Percentiles rank a stretch among this genome's conserved stretches.
Conservation (phyloP, 35 echinoderm and acorn worm genomes). For the Lytechinus variegatus region DNA sequence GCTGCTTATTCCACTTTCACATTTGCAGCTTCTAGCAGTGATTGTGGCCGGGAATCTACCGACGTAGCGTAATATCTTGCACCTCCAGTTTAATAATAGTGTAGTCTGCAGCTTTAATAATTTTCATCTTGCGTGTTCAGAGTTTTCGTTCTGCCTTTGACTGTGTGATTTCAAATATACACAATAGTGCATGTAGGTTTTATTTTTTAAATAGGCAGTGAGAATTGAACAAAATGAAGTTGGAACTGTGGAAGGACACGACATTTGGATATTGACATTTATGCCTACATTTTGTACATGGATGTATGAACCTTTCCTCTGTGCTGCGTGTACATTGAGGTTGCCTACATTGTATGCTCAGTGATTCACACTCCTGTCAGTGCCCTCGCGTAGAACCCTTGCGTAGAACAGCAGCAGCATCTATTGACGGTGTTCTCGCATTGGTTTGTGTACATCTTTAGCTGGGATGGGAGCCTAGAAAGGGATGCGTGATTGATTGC, state of each 20-base stretch:
- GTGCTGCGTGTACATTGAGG: not conserved
- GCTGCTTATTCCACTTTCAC: constrained; percentile 1
- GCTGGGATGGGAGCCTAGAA: not conserved
- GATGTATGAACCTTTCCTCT: not conserved
- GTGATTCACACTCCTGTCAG: not conserved
- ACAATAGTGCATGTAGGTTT: no score
- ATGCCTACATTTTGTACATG: no score
- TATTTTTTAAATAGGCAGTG: no score
- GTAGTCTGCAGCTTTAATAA: no score
- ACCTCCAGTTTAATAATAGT: no score
- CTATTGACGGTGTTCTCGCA: not conserved
- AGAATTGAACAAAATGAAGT: no score
- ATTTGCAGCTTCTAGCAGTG: not conserved
- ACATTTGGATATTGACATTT: no score
- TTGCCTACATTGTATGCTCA: not conserved
- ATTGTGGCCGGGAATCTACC: not conserved
- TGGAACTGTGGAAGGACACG: no score
- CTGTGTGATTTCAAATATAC: no score
- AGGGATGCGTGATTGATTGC: constrained; percentile 17
- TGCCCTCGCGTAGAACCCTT: not conserved
- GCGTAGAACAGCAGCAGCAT: not conserved
- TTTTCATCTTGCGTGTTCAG: no score
- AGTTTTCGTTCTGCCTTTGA: no score
- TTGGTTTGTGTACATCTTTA: not conserved
- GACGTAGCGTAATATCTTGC: no score